Conservation (phyloP, 1,140 invertebrate genomes). For the Papilio glaucus region DNA sequence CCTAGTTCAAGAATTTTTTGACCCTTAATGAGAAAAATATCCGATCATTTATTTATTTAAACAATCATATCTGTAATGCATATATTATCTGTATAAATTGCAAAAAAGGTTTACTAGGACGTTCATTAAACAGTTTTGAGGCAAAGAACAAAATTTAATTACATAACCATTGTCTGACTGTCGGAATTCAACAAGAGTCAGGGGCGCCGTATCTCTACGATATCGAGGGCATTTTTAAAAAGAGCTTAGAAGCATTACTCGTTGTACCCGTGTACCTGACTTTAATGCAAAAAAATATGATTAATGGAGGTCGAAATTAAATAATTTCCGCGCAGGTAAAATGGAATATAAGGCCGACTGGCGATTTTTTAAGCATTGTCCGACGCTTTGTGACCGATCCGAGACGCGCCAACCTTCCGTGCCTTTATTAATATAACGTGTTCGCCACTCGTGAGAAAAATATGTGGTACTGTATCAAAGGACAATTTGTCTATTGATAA, state of each 20-base stretch:
- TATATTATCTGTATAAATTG: too few species aligned
- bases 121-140: slow-evolving; percentile 4
- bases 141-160: slow-evolving; percentile 23
- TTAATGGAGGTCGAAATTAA: slow-evolving; percentile 73
- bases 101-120: not conserved
- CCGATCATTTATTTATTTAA: too few species aligned
- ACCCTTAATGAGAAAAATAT: too few species aligned
- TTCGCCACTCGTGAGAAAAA: slow-evolving; percentile 8
- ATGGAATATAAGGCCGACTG: slow-evolving; percentile 42
- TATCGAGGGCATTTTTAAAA: slow-evolving; percentile 53
- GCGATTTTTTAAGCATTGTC: slow-evolving; percentile 67
- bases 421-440: not conserved
- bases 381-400: slow-evolving; percentile 17
- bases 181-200: slow-evolving; percentile 28
- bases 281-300: slow-evolving; percentile 74
- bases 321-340: slow-evolving; percentile 67
- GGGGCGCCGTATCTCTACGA: slow-evolving; percentile 47
- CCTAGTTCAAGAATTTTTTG: too few species aligned
- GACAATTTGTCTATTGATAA: not conserved
- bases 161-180: slow-evolving; percentile 33
- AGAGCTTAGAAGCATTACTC: slow-evolving; percentile 65
- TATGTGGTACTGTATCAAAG: slow-evolving; percentile 3
- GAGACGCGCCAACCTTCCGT: not conserved
- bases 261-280: slow-evolving; percentile 57
- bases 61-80: too few species aligned